Base-by-base conservation (phyloP, 2,113 vertebrate genomes). In the Crotalus horridus region DNA sequence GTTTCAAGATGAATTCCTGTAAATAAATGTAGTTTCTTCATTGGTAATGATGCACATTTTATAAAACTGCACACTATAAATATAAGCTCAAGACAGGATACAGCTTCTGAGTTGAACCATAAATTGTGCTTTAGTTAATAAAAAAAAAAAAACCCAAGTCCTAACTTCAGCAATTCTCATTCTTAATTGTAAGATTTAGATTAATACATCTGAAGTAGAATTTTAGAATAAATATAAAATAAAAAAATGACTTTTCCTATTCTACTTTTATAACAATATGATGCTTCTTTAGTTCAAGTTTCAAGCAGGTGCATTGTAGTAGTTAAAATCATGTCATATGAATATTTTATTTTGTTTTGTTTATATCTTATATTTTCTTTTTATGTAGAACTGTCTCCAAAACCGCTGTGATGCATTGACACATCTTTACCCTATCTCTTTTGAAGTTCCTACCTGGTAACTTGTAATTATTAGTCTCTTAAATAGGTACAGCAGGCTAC, bases 211-310 rank as follows among this genome's bases (percentile, higher is more conserved):
- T 6, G 64, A 69, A 69, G 13, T 17, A 33, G 13, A 69, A 33
- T n/a, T 69, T 69, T 69, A 33, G 64, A 69, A 69, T 69, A 69
- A 69, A 33, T 69, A 69, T 69, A 33, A 96, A 96, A 95, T 90
- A 96, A 96, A 95, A 93, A 94, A 96, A 96, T 96, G 95, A 96
- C 94, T 97, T 96, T 96, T 94, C 94, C 94, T 95, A 95, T 96
- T 96, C 94, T 90, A 88, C 81, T 95, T 95, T 93, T 91, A 95
- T 43, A 93, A 94, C 91, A 95, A 92, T 33, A 24, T 4, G 12
- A 24, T 51, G 54, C 29, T 94, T 93, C n/a, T 92, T 95, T 95
- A 81, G 29, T 95, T 94, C 58, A 96, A 90, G 92, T 87, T 74
- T 89, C 21, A 93, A 93, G 33, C 21, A 92, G 89, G 89, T 94